phyloP scores from a whole-genome alignment of 2,113 vertebrate genomes.

The Clupea harengus region DNA sequence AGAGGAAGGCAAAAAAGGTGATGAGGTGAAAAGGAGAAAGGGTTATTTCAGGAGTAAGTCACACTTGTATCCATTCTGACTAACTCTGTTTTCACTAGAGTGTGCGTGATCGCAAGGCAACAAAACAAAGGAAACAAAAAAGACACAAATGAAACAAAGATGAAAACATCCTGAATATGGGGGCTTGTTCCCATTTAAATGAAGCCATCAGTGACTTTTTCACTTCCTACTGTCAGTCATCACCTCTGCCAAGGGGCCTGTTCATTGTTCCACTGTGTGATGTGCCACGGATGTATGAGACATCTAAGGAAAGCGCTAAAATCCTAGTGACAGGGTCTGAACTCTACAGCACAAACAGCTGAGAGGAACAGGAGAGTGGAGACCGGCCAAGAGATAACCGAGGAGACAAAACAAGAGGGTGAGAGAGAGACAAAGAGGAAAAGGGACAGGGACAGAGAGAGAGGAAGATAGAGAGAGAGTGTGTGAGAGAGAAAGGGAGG shows the following conservation, averaged over 20 bases:
- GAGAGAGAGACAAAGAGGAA: background rate
- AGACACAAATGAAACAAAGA: background rate
- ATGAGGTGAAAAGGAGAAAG: background rate
- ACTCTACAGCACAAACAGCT: background rate
- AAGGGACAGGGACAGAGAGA: background rate
- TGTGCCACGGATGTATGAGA: background rate
- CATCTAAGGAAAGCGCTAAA: background rate
- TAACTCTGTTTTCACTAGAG: background rate
- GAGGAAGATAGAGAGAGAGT: background rate
- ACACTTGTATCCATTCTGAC: background rate
- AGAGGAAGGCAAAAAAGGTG: background rate
- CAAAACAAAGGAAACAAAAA: background rate
- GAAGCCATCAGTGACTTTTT: background rate
- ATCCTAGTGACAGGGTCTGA: background rate
- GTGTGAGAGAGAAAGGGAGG: background rate
- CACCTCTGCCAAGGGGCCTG: background rate
- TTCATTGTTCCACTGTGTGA: background rate
- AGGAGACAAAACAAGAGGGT: background rate
- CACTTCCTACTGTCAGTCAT: background rate
- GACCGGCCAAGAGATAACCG: background rate
- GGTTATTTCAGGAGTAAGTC: background rate
- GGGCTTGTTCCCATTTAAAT: background rate
- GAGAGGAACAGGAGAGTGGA: background rate
- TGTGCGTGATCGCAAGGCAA: background rate
- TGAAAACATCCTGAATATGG: background rate